phyloP scores from a whole-genome alignment of 2,888 invertebrate genomes.

The Diogma glabrata region DNA sequence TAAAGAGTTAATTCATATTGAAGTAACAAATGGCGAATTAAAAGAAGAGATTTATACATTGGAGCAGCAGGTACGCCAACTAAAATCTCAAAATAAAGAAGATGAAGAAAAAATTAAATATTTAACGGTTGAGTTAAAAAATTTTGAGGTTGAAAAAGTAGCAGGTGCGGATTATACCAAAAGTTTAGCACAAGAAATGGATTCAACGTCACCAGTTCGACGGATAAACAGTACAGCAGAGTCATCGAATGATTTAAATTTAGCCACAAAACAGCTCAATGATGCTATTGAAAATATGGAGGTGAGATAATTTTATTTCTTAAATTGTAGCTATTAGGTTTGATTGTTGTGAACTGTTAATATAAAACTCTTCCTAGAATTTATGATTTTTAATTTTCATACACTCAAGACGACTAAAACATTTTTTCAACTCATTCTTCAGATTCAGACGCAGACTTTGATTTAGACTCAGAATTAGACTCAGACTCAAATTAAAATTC shows the following conservation, averaged over 20 bases:
- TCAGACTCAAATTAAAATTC: no score
- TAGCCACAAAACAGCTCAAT: slow-evolving; percentile 12
- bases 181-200: slow-evolving; percentile 32
- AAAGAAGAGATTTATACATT: slow-evolving; percentile 55
- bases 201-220: slow-evolving; percentile 23
- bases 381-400: no score
- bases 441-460: no score
- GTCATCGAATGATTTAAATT: slow-evolving; percentile 11
- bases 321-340: not conserved
- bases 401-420: no score
- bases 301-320: slow-evolving; percentile 11
- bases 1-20: slow-evolving; percentile 49
- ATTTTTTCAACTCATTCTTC: no score
- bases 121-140: slow-evolving; percentile 45
- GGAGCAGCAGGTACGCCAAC: slow-evolving; percentile 44
- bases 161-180: slow-evolving; percentile 1
- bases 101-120: slow-evolving; percentile 45
- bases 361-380: no score
- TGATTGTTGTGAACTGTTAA: no score
- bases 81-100: slow-evolving; percentile 43
- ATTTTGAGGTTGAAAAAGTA: no score
- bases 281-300: slow-evolving; percentile 14
- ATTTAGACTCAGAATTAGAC: no score
- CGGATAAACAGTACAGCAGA: slow-evolving; percentile 8
- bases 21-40: slow-evolving; percentile 55